Conservation (phyloP, 2,113 vertebrate species). For the Forbesichthys agassizii region DNA sequence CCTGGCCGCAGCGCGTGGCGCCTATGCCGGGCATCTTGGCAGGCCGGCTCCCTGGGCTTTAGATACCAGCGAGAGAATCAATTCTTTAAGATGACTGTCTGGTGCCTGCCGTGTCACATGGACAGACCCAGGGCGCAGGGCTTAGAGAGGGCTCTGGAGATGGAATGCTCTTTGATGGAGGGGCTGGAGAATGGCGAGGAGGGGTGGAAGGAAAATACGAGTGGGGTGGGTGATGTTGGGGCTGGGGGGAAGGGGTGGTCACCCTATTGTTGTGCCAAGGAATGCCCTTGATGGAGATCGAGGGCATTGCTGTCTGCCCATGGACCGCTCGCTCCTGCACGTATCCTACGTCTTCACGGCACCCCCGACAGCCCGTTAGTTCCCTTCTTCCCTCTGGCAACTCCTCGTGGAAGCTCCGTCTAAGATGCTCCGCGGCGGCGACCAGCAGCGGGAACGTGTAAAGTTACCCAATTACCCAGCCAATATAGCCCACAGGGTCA, state of each 20-base stretch:
- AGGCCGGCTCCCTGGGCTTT: slow-evolving; percentile 71
- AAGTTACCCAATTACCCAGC: slow-evolving; percentile 46
- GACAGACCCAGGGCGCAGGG: slow-evolving; percentile 69
- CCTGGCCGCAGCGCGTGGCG: slow-evolving; percentile 74
- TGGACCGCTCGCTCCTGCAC: slow-evolving; percentile 40
- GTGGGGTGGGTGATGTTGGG: not conserved
- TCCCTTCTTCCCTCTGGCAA: slow-evolving; percentile 31
- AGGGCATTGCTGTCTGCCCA: slow-evolving; percentile 64
- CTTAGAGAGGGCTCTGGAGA: slow-evolving; percentile 73
- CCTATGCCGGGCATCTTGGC: slow-evolving; percentile 77
- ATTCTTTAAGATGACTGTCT: slow-evolving; percentile 82
- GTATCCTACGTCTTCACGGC: slow-evolving; percentile 20
- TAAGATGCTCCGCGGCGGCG: not conserved
- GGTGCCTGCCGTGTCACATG: slow-evolving; percentile 66
- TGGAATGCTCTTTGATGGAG: slow-evolving; percentile 78
- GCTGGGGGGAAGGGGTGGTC: slow-evolving; percentile 40
- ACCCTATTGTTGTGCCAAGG: slow-evolving; percentile 75
- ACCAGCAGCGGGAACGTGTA: slow-evolving; percentile 26
- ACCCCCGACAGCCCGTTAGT: not conserved
- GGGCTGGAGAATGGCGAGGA: slow-evolving; percentile 54
- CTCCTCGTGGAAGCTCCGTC: slow-evolving; percentile 40
- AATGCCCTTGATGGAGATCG: slow-evolving; percentile 73
- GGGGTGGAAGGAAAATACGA: slow-evolving; percentile 68
- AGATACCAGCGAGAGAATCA: slow-evolving; percentile 72
- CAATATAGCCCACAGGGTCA: slow-evolving; percentile 1